These are phyloP conservation scores for Pithys albifrons DNA, from an alignment of 2,113 vertebrate genomes.

Conservation along the genomic window DNA sequence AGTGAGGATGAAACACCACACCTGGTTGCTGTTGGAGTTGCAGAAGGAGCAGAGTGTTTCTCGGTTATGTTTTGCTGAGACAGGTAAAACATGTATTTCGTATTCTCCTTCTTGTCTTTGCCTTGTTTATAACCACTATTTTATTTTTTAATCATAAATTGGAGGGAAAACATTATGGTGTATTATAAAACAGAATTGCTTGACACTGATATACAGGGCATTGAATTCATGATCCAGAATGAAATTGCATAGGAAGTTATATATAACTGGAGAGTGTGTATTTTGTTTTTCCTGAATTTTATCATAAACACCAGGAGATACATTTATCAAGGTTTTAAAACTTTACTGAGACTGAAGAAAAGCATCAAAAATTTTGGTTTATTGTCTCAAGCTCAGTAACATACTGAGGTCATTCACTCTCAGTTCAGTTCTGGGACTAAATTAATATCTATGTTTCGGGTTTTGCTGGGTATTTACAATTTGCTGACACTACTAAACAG, in stretches of 20 bases:
- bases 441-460: neutral
- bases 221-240: neutral
- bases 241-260: neutral
- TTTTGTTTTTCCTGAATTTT: neutral
- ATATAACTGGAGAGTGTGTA: neutral
- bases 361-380: neutral
- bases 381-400: neutral
- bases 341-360: neutral
- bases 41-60: neutral
- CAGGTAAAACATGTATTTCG: neutral
- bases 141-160: conserved; percentile 1
- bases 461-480: neutral
- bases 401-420: neutral
- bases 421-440: neutral
- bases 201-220: neutral
- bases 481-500: neutral
- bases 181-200: neutral
- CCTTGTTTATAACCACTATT: neutral
- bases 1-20: neutral
- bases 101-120: neutral
- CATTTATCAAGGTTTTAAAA: neutral
- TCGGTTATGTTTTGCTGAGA: neutral
- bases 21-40: neutral
- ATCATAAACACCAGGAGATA: neutral
- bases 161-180: neutral